Percentiles rank a stretch among this genome's conserved stretches.
Conservation (phyloP, 1,140 invertebrate genomes). For the Heliconius nattereri region DNA sequence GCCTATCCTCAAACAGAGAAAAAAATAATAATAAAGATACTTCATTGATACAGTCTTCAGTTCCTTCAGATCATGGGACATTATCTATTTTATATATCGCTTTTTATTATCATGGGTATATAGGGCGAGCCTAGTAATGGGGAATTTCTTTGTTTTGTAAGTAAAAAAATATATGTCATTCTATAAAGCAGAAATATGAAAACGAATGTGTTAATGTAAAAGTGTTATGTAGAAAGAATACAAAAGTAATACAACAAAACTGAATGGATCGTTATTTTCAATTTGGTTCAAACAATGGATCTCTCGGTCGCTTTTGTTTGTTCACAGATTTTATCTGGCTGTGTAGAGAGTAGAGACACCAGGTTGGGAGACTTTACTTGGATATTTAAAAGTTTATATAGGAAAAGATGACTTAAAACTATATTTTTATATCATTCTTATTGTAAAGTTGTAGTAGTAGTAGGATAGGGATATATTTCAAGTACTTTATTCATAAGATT, state of each 20-base stretch:
- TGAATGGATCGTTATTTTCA: conserved; percentile 49
- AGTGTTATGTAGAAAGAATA: conserved; percentile 27
- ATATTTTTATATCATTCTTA: no score
- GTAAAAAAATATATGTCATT: not conserved
- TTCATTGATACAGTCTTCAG: no score
- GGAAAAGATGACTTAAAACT: no score
- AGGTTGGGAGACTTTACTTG: not conserved
- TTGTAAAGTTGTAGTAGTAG: no score
- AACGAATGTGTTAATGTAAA: conserved; percentile 31
- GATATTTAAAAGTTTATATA: not conserved
- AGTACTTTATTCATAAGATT: no score
- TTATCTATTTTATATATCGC: no score
- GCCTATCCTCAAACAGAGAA: no score
- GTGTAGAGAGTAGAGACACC: conserved; percentile 22
- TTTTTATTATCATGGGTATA: no score
- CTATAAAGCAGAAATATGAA: not conserved
- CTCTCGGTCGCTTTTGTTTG: conserved; percentile 52
- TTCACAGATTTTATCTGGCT: conserved; percentile 50
- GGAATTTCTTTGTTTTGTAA: not conserved
- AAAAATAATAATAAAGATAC: no score
- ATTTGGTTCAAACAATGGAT: conserved; percentile 52
- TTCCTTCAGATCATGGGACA: no score
- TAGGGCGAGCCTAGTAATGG: no score
- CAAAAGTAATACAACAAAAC: conserved; percentile 33
- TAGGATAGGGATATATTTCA: no score